Evolutionary conservation across 2,113 vertebrate genomes (phyloP).

Genomic region (Neofelis nebulosa): DNA sequence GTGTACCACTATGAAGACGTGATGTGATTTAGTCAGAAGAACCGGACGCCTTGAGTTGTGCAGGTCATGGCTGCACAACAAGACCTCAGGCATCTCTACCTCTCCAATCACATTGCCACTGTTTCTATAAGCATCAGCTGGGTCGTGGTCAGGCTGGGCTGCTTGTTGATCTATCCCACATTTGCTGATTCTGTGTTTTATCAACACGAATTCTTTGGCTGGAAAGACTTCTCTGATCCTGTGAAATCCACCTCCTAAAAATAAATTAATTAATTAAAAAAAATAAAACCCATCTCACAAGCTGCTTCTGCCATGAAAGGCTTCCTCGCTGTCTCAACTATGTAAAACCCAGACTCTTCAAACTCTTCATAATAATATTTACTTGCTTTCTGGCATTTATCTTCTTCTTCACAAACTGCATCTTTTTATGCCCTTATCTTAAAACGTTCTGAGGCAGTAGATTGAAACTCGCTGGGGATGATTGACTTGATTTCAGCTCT

Average conservation of each 20-base stretch:
- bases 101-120: background rate
- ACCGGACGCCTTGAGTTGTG: background rate
- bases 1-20: too few relatives aligned
- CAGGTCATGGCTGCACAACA: too few relatives aligned
- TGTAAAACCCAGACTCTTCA: background rate
- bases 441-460: background rate
- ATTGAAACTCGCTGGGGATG: background rate
- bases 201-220: background rate
- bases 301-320: background rate
- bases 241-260: background rate
- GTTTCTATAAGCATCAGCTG: background rate
- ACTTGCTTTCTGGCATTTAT: background rate
- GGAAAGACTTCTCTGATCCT: background rate
- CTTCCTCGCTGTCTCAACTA: background rate
- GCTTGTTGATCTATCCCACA: background rate
- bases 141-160: too few relatives aligned
- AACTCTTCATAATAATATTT: background rate
- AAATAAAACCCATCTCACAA: background rate
- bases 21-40: background rate
- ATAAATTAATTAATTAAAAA: too few relatives aligned
- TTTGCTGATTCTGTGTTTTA: background rate
- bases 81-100: background rate
- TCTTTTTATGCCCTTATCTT: background rate
- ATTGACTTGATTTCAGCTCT: background rate
- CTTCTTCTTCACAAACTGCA: background rate